phyloP scores from a whole-genome alignment of 2,797 vertebrate species.

The Bovichtus diacanthus region DNA sequence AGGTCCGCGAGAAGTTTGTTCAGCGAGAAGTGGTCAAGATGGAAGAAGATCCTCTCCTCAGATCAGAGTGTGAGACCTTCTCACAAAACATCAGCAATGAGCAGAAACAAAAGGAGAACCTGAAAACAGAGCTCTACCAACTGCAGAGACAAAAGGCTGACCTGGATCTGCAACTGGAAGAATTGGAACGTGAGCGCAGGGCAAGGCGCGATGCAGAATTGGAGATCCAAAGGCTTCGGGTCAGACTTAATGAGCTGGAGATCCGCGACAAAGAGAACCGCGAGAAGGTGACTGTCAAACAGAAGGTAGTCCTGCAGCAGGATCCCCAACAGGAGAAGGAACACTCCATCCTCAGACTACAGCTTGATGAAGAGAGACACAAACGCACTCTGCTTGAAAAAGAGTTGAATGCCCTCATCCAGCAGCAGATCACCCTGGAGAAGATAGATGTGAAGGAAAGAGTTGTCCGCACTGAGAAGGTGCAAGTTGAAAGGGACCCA shows the following conservation, averaged over 20 bases:
- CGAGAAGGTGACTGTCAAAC: constrained; percentile 94
- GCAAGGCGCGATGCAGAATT: constrained; percentile 92
- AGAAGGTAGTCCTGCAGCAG: constrained; percentile 97
- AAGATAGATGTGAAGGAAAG: constrained; percentile 94
- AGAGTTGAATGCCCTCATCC: constrained; percentile 87
- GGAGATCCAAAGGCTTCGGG: constrained; percentile 92
- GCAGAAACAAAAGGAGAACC: constrained; percentile 89
- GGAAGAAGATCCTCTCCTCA: constrained; percentile 90
- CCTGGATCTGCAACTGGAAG: constrained; percentile 93
- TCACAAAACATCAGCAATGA: constrained; percentile 89
- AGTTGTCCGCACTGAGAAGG: constrained; percentile 94
- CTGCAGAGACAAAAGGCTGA: constrained; percentile 89
- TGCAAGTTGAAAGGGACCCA: constrained; percentile 94
- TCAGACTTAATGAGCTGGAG: constrained; percentile 89
- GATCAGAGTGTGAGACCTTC: constrained; percentile 89
- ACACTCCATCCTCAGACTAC: constrained; percentile 90
- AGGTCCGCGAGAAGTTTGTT: constrained; percentile 92
- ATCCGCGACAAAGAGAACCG: constrained; percentile 90
- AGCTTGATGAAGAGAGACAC: constrained; percentile 94
- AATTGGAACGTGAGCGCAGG: constrained; percentile 92
- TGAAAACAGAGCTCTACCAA: constrained; percentile 89
- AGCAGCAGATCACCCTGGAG: constrained; percentile 90
- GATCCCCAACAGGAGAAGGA: constrained; percentile 98
- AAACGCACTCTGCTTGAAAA: constrained; percentile 91
- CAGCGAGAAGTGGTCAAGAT: constrained; percentile 94